phyloP scores from a whole-genome alignment of 2,797 vertebrate species.

The Falco biarmicus region DNA sequence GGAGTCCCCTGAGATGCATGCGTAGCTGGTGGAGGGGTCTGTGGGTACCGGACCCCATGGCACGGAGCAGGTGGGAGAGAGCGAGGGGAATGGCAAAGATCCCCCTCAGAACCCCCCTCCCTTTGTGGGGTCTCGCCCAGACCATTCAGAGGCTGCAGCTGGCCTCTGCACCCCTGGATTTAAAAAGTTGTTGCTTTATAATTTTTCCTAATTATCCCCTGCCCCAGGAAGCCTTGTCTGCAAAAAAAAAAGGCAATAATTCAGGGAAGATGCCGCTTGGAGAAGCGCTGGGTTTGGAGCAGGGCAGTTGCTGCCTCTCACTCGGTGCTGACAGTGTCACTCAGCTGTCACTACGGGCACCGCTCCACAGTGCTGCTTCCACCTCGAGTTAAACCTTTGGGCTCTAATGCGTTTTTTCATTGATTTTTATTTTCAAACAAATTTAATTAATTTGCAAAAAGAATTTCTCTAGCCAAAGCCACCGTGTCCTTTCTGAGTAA shows the following conservation, averaged over 20 bases:
- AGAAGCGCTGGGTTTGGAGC: neutral
- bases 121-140: neutral
- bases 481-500: fast-evolving
- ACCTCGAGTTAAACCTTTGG: neutral
- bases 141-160: neutral
- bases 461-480: neutral
- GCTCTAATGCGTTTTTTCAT: neutral
- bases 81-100: neutral
- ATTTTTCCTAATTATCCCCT: neutral
- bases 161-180: neutral
- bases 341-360: neutral
- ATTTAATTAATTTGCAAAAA: neutral
- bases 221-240: neutral
- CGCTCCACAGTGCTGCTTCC: fast-evolving
- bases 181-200: neutral
- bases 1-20: fast-evolving
- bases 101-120: too few species aligned
- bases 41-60: neutral
- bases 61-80: neutral
- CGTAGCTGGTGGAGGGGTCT: fast-evolving
- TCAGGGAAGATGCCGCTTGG: neutral
- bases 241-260: neutral
- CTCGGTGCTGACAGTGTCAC: neutral
- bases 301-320: neutral
- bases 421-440: neutral